Evolutionary conservation across 2,888 invertebrate species (phyloP).

Genomic region (Tenthredo scrophulariae): DNA sequence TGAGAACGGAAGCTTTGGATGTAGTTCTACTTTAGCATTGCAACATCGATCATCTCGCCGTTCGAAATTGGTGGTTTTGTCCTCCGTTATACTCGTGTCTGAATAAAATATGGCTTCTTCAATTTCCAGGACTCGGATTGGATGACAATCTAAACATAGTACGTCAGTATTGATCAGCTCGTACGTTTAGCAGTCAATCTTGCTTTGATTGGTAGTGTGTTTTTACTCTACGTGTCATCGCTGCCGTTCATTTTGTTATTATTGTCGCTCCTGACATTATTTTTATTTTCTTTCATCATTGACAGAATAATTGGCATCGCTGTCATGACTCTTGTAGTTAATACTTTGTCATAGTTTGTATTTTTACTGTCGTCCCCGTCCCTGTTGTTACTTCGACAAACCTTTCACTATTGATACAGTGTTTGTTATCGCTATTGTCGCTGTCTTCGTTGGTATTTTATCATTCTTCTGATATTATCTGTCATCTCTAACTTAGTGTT

Average conservation of each 20-base stretch:
- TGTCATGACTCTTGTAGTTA: background rate
- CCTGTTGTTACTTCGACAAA: background rate
- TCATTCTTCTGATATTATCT: background rate
- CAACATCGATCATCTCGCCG: background rate
- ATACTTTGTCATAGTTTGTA: background rate
- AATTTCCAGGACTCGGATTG: background rate
- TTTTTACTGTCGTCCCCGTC: background rate
- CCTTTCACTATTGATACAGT: background rate
- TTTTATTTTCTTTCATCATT: background rate
- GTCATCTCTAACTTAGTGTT: background rate
- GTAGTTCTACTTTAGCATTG: background rate
- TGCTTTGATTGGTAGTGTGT: background rate
- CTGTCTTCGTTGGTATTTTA: background rate
- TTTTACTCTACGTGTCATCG: background rate
- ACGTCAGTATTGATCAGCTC: background rate
- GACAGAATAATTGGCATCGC: background rate
- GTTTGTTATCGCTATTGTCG: background rate
- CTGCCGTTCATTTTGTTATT: background rate
- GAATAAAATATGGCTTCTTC: constrained; percentile 3
- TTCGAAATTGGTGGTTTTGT: background rate
- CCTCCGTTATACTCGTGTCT: background rate
- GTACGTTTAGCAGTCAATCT: background rate
- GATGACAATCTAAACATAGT: background rate
- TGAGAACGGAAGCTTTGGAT: background rate
- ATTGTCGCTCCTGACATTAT: background rate